Percentiles rank a stretch among this genome's conserved stretches.
Evolutionary conservation across 2,888 invertebrate species (phyloP).

Genomic region (Cetonia aurata): DNA sequence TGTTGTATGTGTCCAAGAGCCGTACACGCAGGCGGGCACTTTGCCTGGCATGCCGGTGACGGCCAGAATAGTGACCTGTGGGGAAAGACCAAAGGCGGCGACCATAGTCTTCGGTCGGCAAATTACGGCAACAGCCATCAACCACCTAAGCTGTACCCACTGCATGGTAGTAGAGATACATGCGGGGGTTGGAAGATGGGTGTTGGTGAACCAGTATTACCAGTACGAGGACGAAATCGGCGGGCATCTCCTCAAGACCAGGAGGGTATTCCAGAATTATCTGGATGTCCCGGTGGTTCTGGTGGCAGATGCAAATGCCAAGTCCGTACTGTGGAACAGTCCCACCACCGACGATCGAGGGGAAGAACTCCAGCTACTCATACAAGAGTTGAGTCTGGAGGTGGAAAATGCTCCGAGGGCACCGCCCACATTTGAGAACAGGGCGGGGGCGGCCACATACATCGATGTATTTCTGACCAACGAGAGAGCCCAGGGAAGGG

Average conservation of each 20-base stretch:
- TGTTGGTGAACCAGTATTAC: slow-evolving; percentile 20
- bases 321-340: slow-evolving; percentile 29
- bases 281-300: not conserved
- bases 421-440: slow-evolving; percentile 23
- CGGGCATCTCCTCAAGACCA: not conserved
- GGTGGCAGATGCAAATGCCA: slow-evolving; percentile 39
- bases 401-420: not conserved
- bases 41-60: not conserved
- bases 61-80: not conserved
- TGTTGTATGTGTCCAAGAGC: slow-evolving; percentile 34
- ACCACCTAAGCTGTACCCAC: not conserved
- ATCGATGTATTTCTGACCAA: slow-evolving; percentile 31
- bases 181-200: not conserved
- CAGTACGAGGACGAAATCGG: slow-evolving; percentile 10
- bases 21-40: not conserved
- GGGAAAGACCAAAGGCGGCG: slow-evolving; percentile 6
- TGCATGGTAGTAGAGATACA: not conserved
- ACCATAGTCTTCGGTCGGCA: slow-evolving; percentile 7
- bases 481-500: not conserved
- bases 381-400: slow-evolving; percentile 15
- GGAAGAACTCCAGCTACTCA: slow-evolving; percentile 25
- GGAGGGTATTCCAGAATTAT: not conserved
- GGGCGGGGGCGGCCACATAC: slow-evolving; percentile 3
- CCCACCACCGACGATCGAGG: slow-evolving; percentile 15
- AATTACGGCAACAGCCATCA: not conserved